A percentile compares a stretch with the other conserved stretches of the same genome.
Conservation (phyloP, 1,140 invertebrate species). For the Sinella curviseta region DNA sequence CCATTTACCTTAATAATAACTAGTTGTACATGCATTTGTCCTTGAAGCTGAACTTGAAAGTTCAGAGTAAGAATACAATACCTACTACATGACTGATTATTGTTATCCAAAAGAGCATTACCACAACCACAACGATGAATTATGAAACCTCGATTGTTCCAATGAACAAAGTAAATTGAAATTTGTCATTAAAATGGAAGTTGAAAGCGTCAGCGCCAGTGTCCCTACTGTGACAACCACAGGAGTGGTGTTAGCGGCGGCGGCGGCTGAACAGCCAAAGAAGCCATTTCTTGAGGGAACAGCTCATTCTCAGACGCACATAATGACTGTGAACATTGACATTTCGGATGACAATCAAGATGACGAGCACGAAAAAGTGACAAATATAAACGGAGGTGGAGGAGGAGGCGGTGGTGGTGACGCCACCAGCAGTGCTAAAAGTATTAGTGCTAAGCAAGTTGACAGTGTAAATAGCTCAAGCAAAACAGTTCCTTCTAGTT, state of each 20-base stretch:
- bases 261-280: no score
- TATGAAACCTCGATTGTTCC: no score
- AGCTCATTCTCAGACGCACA: not conserved
- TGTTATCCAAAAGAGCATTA: not conserved
- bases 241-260: no score
- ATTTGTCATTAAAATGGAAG: not conserved
- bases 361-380: not conserved
- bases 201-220: not conserved
- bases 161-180: not conserved
- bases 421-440: not conserved
- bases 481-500: not conserved
- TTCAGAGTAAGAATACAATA: no score
- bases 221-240: not conserved
- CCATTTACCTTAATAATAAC: not conserved
- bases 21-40: not conserved
- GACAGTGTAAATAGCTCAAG: not conserved
- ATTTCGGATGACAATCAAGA: not conserved
- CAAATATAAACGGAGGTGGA: not conserved
- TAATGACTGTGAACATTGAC: constrained; percentile 13
- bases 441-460: not conserved
- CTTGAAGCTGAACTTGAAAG: not conserved
- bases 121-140: no score
- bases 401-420: not conserved
- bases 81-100: not conserved
- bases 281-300: constrained; percentile 1